These are phyloP conservation scores for Phrixothrix hirtus DNA, from an alignment of 2,888 invertebrate genomes.

Conservation along the genomic window DNA sequence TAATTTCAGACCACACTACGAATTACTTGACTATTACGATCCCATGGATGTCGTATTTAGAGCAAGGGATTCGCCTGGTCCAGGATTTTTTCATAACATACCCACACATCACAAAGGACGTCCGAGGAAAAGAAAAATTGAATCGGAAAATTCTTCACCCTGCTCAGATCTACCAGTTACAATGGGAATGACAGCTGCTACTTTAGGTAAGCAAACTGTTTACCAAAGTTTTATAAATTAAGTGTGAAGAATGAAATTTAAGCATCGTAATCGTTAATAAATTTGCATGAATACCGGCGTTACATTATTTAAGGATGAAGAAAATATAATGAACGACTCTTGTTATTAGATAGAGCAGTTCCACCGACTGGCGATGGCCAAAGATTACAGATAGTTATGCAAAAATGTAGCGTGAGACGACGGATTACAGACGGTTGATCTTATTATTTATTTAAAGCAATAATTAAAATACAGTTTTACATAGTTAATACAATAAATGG, in stretches of 20 bases:
- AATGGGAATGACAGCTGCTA: conserved; percentile 71
- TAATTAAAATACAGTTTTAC: conserved; percentile 10
- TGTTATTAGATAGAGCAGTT: conserved; percentile 19
- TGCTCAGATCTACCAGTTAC: conserved; percentile 68
- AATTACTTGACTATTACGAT: conserved; percentile 66
- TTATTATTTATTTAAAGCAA: conserved; percentile 15
- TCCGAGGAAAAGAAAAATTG: conserved; percentile 77
- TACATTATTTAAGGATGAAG: conserved; percentile 7
- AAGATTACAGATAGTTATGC: conserved; percentile 34
- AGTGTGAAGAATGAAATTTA: conserved; percentile 2
- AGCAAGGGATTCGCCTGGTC: conserved; percentile 66
- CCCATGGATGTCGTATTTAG: conserved; percentile 64
- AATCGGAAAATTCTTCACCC: conserved; percentile 57
- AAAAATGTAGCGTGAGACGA: conserved; percentile 36
- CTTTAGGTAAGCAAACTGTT: conserved; percentile 65
- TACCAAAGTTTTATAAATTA: conserved; percentile 1
- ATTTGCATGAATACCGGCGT: conserved; percentile 17
- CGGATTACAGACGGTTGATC: conserved; percentile 10
- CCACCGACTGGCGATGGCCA: conserved; percentile 5
- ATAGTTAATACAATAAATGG: conserved; percentile 1
- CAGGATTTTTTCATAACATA: conserved; percentile 65
- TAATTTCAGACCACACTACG: conserved; percentile 69
- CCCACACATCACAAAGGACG: conserved; percentile 73
- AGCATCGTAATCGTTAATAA: conserved; percentile 9
- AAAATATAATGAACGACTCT: conserved; percentile 11